Base-by-base conservation (phyloP, 2,113 vertebrate genomes). In the Corythornis vintsioides region DNA sequence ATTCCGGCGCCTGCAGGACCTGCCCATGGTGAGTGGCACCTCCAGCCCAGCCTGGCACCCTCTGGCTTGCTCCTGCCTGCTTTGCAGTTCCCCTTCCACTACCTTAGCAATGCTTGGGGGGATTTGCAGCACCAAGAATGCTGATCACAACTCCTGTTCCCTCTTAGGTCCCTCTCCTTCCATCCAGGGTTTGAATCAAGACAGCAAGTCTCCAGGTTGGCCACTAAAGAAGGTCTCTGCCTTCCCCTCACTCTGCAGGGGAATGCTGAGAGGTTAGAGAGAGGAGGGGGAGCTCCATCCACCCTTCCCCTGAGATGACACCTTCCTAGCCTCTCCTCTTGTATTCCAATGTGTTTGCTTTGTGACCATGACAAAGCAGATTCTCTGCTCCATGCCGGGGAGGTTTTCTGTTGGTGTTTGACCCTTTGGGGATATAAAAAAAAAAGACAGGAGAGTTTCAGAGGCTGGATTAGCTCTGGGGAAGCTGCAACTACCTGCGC, bases 1-100 rank as follows among this genome's bases (percentile, higher is more conserved):
- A 80, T 99, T 99, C 95, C 97, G 97, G 66, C 97, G 98, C 86
- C 98, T 99, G 79, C 98, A 99, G 90, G 97, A 97, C 86, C 94
- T 97, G 86, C 97, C 96, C 59, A 97, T 97, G 97, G 97, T 97
- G 84, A 96, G 95, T 59, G 18, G 7, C 6, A 14, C 69, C 79
- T 61, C 21, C 67, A 86, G 71, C 76, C 31, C 72, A 16, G 93
- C 82, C 85, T 74, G 17, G 4, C 6, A 2, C 11, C 29, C 73
- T 69, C 84, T 82, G 77, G 6, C 74, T 70, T 57, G 73, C 61
- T 45, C 24, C 89, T 43, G 60, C 22, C 91, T 91, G 90, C 93
- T 83, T 26, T 80, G 88, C 72, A 77, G 60, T 56, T 95, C 85
- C 66, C 85, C 15, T 79, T 57, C 74, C 90, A 43, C 63, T 53